Percentiles rank a stretch among this genome's conserved stretches.
These are phyloP conservation scores for Pseudois nayaur DNA, from an alignment of 2,113 vertebrate species.

Conservation along the genomic window DNA sequence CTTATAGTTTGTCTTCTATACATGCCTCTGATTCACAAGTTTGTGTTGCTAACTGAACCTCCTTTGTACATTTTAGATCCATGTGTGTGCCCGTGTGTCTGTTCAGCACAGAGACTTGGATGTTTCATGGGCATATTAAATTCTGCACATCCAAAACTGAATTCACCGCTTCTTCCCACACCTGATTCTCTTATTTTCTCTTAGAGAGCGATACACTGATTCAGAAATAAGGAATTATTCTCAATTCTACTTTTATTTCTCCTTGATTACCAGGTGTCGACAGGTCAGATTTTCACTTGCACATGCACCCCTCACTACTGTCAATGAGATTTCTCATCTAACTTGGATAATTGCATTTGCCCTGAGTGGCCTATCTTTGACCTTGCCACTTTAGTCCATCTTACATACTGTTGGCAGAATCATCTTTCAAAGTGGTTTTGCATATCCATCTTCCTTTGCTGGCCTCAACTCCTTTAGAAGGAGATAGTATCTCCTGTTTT, in stretches of 20 bases:
- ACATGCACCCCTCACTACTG: neutral
- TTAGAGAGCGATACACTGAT: neutral
- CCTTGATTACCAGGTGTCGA: neutral
- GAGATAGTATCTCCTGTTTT: neutral
- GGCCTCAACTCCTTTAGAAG: neutral
- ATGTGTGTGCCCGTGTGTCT: neutral
- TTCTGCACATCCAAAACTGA: neutral
- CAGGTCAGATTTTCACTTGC: neutral
- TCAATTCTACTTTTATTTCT: neutral
- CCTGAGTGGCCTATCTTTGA: neutral
- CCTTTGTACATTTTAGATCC: neutral
- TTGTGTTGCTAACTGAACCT: neutral
- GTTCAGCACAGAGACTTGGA: neutral
- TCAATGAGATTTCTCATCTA: neutral
- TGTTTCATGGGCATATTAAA: neutral
- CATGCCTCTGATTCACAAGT: neutral
- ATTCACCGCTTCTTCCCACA: neutral
- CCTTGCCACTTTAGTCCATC: neutral
- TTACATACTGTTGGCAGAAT: neutral
- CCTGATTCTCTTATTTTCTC: neutral
- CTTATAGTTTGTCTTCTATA: neutral
- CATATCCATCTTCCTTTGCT: neutral
- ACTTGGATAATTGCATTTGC: neutral
- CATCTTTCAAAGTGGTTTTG: neutral
- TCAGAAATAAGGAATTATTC: neutral